Percentiles rank a stretch among this genome's conserved stretches.
Evolutionary conservation across 1,140 invertebrate species (phyloP).

Genomic region (Melitaea cinxia): DNA sequence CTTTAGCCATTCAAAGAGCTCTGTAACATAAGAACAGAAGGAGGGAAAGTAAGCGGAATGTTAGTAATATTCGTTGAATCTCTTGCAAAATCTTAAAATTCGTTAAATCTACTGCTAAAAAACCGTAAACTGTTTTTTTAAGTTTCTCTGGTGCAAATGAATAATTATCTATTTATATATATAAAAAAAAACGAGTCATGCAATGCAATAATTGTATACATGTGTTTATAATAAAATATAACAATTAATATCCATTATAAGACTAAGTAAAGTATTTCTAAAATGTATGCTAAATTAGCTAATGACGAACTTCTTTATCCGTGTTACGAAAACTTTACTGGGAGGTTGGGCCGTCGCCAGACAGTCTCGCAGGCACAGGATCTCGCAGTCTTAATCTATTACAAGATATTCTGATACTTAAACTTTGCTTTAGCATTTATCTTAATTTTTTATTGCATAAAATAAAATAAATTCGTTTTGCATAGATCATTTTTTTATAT

Average conservation of each 20-base stretch:
- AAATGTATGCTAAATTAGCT: neutral
- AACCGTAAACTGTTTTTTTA: no score
- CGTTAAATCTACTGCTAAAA: no score
- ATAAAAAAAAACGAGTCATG: no score
- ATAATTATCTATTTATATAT: no score
- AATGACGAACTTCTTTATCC: constrained; percentile 16
- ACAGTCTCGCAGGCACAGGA: constrained; percentile 35
- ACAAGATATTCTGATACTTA: constrained; percentile 12
- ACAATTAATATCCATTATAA: neutral
- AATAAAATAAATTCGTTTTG: neutral
- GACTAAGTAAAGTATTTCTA: neutral
- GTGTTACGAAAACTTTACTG: constrained; percentile 39
- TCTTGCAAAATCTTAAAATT: no score
- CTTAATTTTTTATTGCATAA: neutral
- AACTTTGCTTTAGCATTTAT: neutral
- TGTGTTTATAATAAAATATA: no score
- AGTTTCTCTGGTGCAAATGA: no score
- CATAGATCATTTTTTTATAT: neutral
- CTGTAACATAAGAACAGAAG: no score
- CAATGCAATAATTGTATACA: no score
- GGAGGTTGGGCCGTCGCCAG: constrained; percentile 40
- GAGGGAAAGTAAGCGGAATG: no score
- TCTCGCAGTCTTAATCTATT: constrained; percentile 19
- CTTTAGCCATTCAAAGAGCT: no score
- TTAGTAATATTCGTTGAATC: no score